Conservation (phyloP, 1,140 invertebrate species). For the Pogonus chalceus region DNA sequence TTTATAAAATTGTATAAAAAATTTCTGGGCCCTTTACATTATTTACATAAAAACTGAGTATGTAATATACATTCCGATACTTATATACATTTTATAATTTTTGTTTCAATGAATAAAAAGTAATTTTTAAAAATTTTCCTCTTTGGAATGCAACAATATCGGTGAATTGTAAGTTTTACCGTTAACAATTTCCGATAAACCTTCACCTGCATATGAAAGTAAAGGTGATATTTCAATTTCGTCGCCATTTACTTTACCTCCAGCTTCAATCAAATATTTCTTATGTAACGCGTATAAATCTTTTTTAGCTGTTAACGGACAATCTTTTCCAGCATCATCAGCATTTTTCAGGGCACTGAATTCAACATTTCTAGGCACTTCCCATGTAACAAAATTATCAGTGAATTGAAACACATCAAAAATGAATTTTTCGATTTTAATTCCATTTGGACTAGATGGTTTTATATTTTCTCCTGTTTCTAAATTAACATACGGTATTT, state of each 20-base stretch:
- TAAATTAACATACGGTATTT: conserved; percentile 80
- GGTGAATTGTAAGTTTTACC: conserved; percentile 62
- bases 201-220: conserved; percentile 84
- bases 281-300: conserved; percentile 76
- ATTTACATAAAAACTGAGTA: too few species aligned
- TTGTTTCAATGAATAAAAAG: not conserved
- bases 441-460: conserved; percentile 82
- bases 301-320: conserved; percentile 71
- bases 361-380: conserved; percentile 85
- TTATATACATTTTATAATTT: too few species aligned
- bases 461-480: conserved; percentile 54
- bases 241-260: conserved; percentile 64
- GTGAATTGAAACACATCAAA: conserved; percentile 97
- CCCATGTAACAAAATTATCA: conserved; percentile 85
- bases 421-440: conserved; percentile 99
- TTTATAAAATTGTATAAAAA: too few species aligned
- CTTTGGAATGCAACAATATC: conserved; percentile 38
- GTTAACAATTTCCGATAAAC: conserved; percentile 53
- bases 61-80: too few species aligned
- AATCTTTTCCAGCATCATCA: conserved; percentile 78
- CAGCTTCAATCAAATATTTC: conserved; percentile 72
- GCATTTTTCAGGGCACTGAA: conserved; percentile 97
- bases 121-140: not conserved
- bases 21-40: too few species aligned
- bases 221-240: conserved; percentile 86